phyloP scores from a whole-genome alignment of 2,888 invertebrate species.

The Hybos culiciformis region DNA sequence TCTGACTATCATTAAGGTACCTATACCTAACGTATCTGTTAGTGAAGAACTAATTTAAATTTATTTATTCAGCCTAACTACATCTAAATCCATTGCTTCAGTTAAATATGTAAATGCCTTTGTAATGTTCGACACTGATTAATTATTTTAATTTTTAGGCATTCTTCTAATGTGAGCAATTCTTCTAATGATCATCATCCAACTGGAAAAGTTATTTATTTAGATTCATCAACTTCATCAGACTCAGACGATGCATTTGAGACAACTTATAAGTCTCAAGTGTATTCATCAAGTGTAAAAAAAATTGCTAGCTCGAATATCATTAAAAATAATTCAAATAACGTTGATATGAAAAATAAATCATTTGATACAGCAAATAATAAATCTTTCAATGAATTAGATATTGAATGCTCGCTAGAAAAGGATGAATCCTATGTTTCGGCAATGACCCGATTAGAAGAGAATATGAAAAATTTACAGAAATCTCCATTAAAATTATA shows the following conservation, averaged over 20 bases:
- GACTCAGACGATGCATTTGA: background rate
- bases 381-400: constrained; percentile 13
- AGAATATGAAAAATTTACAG: background rate
- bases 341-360: background rate
- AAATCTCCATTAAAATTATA: no score
- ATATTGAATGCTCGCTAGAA: constrained; percentile 20
- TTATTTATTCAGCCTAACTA: no score
- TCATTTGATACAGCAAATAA: background rate
- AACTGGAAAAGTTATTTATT: background rate
- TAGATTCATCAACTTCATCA: background rate
- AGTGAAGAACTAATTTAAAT: no score
- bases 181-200: background rate
- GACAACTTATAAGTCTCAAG: background rate
- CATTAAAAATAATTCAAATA: background rate
- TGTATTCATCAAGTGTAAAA: background rate
- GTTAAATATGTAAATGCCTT: no score
- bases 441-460: constrained; percentile 17
- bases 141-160: no score
- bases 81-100: no score
- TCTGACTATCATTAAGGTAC: no score
- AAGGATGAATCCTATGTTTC: constrained; percentile 23
- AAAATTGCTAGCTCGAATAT: background rate
- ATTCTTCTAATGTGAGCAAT: background rate
- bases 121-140: no score
- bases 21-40: no score